Base-by-base conservation (phyloP, 1,140 invertebrate species). In the Neuroterus valhalla region DNA sequence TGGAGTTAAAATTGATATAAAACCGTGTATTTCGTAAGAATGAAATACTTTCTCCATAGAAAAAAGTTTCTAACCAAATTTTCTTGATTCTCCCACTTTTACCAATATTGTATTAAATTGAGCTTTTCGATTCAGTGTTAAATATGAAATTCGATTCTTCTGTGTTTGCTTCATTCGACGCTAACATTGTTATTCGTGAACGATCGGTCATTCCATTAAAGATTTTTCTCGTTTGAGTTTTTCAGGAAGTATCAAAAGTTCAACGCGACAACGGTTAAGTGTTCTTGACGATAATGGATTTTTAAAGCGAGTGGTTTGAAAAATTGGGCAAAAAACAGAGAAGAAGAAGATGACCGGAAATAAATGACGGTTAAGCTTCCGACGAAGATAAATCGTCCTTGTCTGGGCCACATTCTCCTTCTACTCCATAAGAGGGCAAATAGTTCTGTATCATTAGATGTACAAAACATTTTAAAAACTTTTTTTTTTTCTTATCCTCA, bases 311-410 rank as follows among this genome's bases (percentile, higher is more conserved):
- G 62, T 70, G 68, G 46, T 71, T 74, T 74, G 76, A 78, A 71
- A 78, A 74, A 74, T 78, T 71, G 66, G 68, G 1, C 15, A 44
- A 71, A 66, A 62, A 17, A 72, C 23, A 69, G 69, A 74, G 12
- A 62, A 26, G 43, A 19, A 23, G 14, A 52, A 70, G 68, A 69
- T 76, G 70, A 77, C 75, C 75, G 46, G 70, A 48, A 71, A 79
- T 66, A 73, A 75, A 82, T 80, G 76, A 80, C 71, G 71, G 74
- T 74, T 55, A 72, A 38, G 15, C 52, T 52, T 50, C 75, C 67
- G 78, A 84, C 72, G 72, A 62, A 81, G 78, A 83, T 75, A 79
- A 83, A 84, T 83, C 76, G 77, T 67, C 62, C 31, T 19, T 45
- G 14, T 14, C 17, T 71, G 23, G 17, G 31, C 19, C 52, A 44